Base-by-base conservation (phyloP, 2,888 invertebrate species). In the Aelia acuminata region DNA sequence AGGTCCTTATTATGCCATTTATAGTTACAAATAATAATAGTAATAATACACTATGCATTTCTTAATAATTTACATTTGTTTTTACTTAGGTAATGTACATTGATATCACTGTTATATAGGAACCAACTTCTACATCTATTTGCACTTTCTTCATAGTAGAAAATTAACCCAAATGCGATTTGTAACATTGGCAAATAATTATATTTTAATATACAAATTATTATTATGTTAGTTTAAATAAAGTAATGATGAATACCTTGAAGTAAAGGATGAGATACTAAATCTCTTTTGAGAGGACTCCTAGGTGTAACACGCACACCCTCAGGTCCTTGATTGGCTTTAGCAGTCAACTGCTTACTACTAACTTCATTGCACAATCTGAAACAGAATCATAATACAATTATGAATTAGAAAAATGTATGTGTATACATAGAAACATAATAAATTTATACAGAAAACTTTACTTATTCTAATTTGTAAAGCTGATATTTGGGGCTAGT, bases 291-390 rank as follows among this genome's bases (percentile, higher is more conserved):
- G 88, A 97, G 92, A 0, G 95, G 94, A 15, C 95, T 94, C 3
- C 95, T 94, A 1, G 96, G 94, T 92, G 95, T 94, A 11, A 97
- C 95, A 90, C 96, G 94, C 3, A 97, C 95, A 88, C 96, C 96
- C 92, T 97, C 97, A 63, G 90, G 90, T 18, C 84, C 88, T 39
- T 90, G 89, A 49, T 39, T 84, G 18, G 63, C 49, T 88, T 89
- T 89, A 31, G 84, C 84, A 22, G 87, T 63, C 88, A 89, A 92
- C 91, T 94, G 94, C 90, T 95, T 95, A 90, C 95, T 95, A 91
- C 95, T 94, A 89, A 96, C 96, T 91, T 96, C 96, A 90, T 95
- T 95, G 91, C 97, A 97, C 75, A 97, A 94, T 91, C 96, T 91
- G 88, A 84, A 90, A 87, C 15, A 63, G 1, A 22, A 43, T 35